Conservation (phyloP, 2,113 vertebrate species). For the Steatornis caripensis region DNA sequence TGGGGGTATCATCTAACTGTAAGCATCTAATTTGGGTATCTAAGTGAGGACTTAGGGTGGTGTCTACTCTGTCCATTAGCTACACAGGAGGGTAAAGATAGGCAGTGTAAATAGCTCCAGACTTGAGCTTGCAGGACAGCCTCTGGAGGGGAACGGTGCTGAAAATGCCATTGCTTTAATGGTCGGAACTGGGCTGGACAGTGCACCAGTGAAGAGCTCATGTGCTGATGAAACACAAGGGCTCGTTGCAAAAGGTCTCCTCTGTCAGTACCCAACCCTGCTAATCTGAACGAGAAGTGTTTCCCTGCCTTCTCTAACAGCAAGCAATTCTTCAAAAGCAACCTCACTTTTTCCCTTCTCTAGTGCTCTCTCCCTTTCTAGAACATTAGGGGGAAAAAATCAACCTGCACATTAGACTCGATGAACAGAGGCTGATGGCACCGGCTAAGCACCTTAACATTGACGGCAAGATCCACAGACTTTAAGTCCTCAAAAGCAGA, state of each 20-base stretch:
- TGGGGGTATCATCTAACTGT: not conserved
- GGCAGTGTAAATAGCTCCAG: not conserved
- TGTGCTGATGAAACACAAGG: not conserved
- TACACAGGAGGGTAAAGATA: not conserved
- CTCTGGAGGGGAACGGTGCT: not conserved
- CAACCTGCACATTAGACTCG: not conserved
- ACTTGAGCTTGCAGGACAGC: not conserved
- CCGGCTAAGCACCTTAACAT: not conserved
- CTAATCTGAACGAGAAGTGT: not conserved
- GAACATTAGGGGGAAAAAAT: not conserved
- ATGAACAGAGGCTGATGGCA: not conserved
- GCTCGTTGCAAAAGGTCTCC: not conserved
- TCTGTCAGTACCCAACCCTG: not conserved
- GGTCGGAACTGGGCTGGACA: not conserved
- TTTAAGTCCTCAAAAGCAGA: not conserved
- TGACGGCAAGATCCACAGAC: not conserved
- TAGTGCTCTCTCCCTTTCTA: not conserved
- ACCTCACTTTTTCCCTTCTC: not conserved
- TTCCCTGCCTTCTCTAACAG: not conserved
- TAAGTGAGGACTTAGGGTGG: not conserved
- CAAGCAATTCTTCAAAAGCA: not conserved
- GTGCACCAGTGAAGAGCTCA: not conserved
- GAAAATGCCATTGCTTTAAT: not conserved
- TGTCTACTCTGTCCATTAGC: not conserved
- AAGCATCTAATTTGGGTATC: not conserved